Percentiles rank a stretch among this genome's conserved stretches.
Evolutionary conservation across 30 jellyfish, hydroid and myxozoan species (phyloP).

Genomic region (Turritopsis dohrnii): DNA sequence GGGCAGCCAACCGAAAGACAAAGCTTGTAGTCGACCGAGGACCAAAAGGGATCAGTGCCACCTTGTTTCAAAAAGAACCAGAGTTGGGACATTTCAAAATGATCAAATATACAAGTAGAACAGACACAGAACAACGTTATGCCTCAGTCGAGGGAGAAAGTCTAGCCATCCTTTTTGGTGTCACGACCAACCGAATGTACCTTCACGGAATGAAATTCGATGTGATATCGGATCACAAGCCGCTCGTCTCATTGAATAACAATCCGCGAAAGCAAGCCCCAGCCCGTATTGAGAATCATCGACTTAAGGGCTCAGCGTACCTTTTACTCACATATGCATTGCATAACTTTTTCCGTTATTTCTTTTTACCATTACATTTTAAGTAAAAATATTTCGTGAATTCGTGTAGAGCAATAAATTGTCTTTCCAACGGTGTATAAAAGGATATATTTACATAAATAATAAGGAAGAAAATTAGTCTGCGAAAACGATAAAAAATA

Average conservation of each 20-base stretch:
- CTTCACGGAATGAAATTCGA: constrained; percentile 23
- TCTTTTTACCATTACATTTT: too few species aligned
- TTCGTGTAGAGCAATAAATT: too few species aligned
- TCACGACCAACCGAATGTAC: constrained; percentile 27
- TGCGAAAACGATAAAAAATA: too few species aligned
- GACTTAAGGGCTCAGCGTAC: constrained; percentile 20
- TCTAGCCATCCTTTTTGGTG: constrained; percentile 21
- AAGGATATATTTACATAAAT: too few species aligned
- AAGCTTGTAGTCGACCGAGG: constrained; percentile 33
- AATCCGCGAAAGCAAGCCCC: constrained; percentile 25
- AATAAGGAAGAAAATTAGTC: too few species aligned
- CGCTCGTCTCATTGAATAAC: constrained; percentile 26
- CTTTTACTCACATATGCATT: background rate
- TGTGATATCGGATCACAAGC: constrained; percentile 32
- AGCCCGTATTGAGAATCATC: constrained; percentile 29
- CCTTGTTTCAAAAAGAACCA: constrained; percentile 31
- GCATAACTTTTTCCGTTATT: too few species aligned
- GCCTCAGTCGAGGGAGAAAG: constrained; percentile 34
- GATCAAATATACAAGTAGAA: constrained; percentile 14
- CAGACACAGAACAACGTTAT: constrained; percentile 29
- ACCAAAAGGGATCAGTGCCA: constrained; percentile 38
- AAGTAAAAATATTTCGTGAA: too few species aligned
- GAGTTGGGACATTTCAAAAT: constrained; percentile 27
- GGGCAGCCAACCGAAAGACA: constrained; percentile 29
- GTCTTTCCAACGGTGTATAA: too few species aligned